phyloP scores from a whole-genome alignment of 2,797 vertebrate species.

The Chelidonichthys spinosus region DNA sequence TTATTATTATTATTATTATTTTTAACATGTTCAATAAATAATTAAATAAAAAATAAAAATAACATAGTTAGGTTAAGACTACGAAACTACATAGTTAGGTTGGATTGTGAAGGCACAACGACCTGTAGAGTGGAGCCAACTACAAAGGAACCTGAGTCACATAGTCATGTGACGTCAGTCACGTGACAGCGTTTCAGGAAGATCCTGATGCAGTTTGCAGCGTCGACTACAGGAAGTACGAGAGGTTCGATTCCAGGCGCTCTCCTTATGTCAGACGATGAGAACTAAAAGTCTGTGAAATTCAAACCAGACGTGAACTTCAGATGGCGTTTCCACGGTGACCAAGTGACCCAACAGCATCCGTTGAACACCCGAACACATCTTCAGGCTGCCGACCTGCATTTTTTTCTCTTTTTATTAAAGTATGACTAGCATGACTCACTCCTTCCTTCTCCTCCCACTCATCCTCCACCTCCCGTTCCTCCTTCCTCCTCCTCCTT shows the following conservation, averaged over 20 bases:
- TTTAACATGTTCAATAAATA: too few species aligned
- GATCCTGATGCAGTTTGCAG: neutral
- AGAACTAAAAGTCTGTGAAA: constrained; percentile 33
- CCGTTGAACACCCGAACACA: constrained; percentile 29
- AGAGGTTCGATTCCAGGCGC: neutral
- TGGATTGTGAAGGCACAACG: too few species aligned
- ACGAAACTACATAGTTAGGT: too few species aligned
- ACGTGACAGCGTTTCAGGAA: too few species aligned
- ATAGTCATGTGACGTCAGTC: too few species aligned
- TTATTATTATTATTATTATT: too few species aligned
- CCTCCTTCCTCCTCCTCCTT: constrained; percentile 48
- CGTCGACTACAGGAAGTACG: neutral
- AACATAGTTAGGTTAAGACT: too few species aligned
- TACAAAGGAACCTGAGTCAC: neutral
- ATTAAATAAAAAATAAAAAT: too few species aligned
- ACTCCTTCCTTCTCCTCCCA: constrained; percentile 71
- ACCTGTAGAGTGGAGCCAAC: neutral
- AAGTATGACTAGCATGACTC: constrained; percentile 74
- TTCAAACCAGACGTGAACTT: constrained; percentile 39
- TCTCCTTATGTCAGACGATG: neutral
- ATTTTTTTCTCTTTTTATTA: constrained; percentile 60
- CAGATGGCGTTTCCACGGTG: constrained; percentile 29
- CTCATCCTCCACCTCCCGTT: constrained; percentile 28
- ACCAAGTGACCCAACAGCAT: constrained; percentile 49
- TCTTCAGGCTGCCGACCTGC: neutral